Evolutionary conservation across 92 coral and sea anemone species (phyloP), one percentile per base, ranked within the genome.

Genomic region (Actinostola sp.): DNA sequence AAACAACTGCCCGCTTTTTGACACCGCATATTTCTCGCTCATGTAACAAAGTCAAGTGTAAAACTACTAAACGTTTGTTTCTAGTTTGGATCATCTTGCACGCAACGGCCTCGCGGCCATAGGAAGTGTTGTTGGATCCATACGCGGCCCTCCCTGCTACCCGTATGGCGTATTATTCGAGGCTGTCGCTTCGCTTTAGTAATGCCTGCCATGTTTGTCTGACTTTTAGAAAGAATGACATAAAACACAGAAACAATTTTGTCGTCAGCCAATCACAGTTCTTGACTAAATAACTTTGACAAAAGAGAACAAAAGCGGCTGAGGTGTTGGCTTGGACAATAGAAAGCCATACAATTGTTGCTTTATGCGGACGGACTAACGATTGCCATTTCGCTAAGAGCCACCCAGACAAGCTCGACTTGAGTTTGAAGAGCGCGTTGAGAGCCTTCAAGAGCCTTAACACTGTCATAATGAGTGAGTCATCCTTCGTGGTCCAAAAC

Each of bases 211-310:
- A 73, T 86, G 92, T 86, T 86, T 86, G 73, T 75, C 92, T 62
- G 74, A 78, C 65, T 70, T 66, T 57, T 55, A 66, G 73, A 79
- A 79, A 69, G 69, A 45, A 54, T 86, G 92, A 81, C 92, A 77
- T 69, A 33, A 61, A 66, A 65, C 80, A 81, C 76, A 81, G 83
- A 86, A 67, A 82, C 88, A 81, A 71, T 86, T 86, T 66, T 21
- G 73, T 54, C 17, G 36, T 25, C 65, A 56, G 41, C 92, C 92
- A 86, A 86, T 86, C 87, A 82, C 27, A 24, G 41, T 7, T 12
- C 36, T 25, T 39, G 61, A 41, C 30, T 66, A 77, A 77, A 77
- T 66, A 63, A 54, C 51, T 43, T 54, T 10, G 43, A 53, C 71
- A 72, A 76, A 54, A 51, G 72, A 48, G 61, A 39, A 86, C 88